These are phyloP conservation scores for Euthynnus affinis DNA, from an alignment of 2,797 vertebrate genomes.

Conservation along the genomic window DNA sequence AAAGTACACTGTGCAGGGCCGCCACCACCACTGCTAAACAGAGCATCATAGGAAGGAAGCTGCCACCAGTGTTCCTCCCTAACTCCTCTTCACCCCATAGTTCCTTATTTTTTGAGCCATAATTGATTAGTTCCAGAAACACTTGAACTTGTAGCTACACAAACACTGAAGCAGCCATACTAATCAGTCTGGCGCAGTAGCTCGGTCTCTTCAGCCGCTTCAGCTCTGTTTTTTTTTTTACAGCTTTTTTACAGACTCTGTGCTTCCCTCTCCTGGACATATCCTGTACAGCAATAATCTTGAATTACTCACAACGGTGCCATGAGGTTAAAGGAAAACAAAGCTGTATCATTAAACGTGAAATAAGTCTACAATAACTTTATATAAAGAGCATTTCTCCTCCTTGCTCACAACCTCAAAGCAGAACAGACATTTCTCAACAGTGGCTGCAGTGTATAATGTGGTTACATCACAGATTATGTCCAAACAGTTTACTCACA, in stretches of 20 bases:
- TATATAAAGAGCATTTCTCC: not conserved
- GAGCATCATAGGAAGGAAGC: constrained; percentile 63
- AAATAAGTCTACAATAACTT: too few species aligned
- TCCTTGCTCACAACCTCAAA: not conserved
- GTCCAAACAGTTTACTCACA: not conserved
- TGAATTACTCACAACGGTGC: not conserved
- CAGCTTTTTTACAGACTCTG: not conserved
- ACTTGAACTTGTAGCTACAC: constrained; percentile 49
- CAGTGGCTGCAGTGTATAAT: not conserved
- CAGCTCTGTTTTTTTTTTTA: not conserved
- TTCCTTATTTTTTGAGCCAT: constrained; percentile 39
- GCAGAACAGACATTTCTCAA: not conserved
- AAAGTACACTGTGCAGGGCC: constrained; percentile 17
- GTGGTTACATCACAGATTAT: not conserved
- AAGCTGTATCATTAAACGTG: not conserved
- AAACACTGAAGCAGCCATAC: constrained; percentile 38
- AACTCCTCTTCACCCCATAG: constrained; percentile 29
- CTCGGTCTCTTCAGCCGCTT: constrained; percentile 24
- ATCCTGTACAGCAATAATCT: not conserved
- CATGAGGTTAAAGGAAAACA: too few species aligned
- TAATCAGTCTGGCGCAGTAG: constrained; percentile 17
- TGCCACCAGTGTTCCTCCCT: constrained; percentile 20
- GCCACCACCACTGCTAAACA: constrained; percentile 47
- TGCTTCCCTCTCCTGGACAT: constrained; percentile 65
- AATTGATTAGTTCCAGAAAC: constrained; percentile 79